These are phyloP conservation scores for Selene dorsalis DNA, from an alignment of 2,797 vertebrate species.

Conservation along the genomic window DNA sequence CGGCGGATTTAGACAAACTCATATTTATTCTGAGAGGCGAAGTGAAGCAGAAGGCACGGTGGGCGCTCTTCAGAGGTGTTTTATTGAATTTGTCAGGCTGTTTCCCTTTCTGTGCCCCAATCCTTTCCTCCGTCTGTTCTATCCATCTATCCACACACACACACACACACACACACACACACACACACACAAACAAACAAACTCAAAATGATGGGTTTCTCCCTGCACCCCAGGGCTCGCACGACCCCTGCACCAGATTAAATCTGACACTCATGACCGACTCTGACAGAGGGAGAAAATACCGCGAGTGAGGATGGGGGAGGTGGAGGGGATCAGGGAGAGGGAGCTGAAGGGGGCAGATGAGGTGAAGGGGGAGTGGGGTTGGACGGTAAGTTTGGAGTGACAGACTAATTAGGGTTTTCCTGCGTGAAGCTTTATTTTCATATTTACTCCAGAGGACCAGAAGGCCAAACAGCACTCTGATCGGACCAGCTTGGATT, in stretches of 20 bases:
- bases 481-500: slow-evolving; percentile 45
- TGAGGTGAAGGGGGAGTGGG: slow-evolving; percentile 29
- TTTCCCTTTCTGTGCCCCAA: slow-evolving; percentile 66
- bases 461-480: slow-evolving; percentile 67
- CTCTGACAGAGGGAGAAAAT: slow-evolving; percentile 79
- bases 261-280: slow-evolving; percentile 82
- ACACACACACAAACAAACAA: slow-evolving; percentile 58
- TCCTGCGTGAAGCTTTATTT: slow-evolving; percentile 82
- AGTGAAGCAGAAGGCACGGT: slow-evolving; percentile 55
- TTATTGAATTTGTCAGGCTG: slow-evolving; percentile 81
- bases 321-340: not conserved
- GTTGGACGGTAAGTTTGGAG: slow-evolving; percentile 68
- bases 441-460: slow-evolving; percentile 82
- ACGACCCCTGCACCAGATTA: slow-evolving; percentile 82
- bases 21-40: slow-evolving; percentile 73
- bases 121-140: slow-evolving; percentile 67
- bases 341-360: slow-evolving; percentile 27
- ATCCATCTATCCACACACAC: slow-evolving; percentile 52
- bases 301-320: slow-evolving; percentile 49
- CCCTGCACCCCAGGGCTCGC: slow-evolving; percentile 69
- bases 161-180: slow-evolving; percentile 47
- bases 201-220: slow-evolving; percentile 80
- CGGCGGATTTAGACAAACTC: slow-evolving; percentile 72
- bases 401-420: slow-evolving; percentile 83
- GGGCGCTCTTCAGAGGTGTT: slow-evolving; percentile 67